Conservation (phyloP, 2,888 invertebrate species). For the Hartigia nigra region DNA sequence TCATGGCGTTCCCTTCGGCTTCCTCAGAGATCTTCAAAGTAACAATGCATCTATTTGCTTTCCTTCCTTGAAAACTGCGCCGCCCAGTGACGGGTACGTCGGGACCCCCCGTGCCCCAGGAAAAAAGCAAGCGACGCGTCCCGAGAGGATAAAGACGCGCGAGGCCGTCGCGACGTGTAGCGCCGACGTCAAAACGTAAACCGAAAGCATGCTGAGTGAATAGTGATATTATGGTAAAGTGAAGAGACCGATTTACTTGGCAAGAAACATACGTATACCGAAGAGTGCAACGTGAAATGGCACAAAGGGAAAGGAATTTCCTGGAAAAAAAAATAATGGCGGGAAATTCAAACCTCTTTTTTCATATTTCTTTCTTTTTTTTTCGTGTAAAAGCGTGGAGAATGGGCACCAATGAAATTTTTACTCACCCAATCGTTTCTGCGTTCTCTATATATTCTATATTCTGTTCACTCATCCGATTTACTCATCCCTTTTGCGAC, state of each 20-base stretch:
- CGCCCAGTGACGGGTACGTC: not conserved
- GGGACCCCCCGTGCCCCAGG: not conserved
- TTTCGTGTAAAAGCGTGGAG: not conserved
- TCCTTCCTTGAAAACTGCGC: slow-evolving; percentile 18
- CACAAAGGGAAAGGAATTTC: not conserved
- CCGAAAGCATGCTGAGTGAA: not conserved
- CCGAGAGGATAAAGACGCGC: not conserved
- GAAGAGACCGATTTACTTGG: not conserved
- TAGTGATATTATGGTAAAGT: not conserved
- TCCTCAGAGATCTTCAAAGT: slow-evolving; percentile 4
- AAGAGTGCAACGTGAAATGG: not conserved
- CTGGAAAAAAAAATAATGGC: not conserved
- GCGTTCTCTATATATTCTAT: not conserved
- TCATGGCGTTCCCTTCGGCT: slow-evolving; percentile 1
- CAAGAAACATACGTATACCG: not conserved
- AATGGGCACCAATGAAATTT: not conserved
- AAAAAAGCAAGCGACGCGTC: not conserved
- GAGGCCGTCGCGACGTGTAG: not conserved
- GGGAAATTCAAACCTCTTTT: not conserved
- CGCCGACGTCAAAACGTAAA: not conserved
- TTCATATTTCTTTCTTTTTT: not conserved
- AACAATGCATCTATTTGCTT: slow-evolving; percentile 21
- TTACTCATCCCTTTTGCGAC: not conserved
- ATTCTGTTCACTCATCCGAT: not conserved
- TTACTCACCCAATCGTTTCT: not conserved